Evolutionary conservation across 2,797 vertebrate species (phyloP).

Genomic region (Chelidonichthys spinosus): DNA sequence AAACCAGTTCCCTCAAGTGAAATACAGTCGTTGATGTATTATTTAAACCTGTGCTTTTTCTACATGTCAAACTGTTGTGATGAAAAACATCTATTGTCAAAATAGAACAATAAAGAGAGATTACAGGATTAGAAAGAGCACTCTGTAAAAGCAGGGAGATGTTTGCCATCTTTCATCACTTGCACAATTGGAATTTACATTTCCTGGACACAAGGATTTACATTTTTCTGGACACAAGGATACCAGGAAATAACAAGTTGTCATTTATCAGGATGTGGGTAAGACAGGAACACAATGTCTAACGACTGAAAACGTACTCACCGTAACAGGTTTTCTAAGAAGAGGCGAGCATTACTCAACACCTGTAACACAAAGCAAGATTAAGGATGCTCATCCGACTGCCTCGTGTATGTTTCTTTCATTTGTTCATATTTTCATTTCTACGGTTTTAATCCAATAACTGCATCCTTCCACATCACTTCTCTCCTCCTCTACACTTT

Average conservation of each 20-base stretch:
- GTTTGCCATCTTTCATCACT: constrained; percentile 3
- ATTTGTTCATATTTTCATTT: constrained; percentile 20
- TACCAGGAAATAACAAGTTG: not conserved
- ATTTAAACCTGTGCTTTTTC: not conserved
- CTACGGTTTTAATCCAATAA: constrained; percentile 27
- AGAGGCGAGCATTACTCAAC: constrained; percentile 92
- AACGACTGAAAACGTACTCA: constrained; percentile 71
- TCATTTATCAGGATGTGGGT: not conserved
- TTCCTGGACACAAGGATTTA: not conserved
- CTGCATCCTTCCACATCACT: not conserved
- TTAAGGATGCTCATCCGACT: not conserved
- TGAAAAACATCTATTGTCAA: not conserved
- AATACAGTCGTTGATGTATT: not conserved
- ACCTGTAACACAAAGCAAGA: constrained; percentile 80
- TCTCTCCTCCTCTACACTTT: not conserved
- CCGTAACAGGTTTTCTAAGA: constrained; percentile 95
- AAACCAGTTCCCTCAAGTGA: not conserved
- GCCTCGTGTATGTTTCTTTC: not conserved
- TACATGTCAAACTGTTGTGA: not conserved
- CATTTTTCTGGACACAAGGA: not conserved
- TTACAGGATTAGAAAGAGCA: not conserved
- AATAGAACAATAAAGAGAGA: not conserved
- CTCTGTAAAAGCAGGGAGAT: not conserved
- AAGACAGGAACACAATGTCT: not conserved
- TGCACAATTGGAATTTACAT: not conserved